These are phyloP conservation scores for Eupithecia subfuscata DNA, from an alignment of 2,888 invertebrate species.

Conservation along the genomic window DNA sequence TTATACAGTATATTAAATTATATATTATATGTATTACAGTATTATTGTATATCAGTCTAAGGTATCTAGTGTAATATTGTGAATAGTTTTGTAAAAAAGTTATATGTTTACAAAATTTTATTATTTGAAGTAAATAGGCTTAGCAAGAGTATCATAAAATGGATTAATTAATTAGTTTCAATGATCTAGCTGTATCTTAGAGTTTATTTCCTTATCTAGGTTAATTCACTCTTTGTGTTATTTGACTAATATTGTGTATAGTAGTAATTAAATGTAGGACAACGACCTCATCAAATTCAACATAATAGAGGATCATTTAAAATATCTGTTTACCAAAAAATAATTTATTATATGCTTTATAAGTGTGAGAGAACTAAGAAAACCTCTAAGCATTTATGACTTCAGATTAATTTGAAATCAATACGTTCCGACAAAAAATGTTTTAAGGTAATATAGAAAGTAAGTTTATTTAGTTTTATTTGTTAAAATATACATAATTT, in stretches of 20 bases:
- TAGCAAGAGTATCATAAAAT: neutral
- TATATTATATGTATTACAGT: no score
- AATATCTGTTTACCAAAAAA: neutral
- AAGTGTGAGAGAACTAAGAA: neutral
- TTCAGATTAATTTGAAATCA: neutral
- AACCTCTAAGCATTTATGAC: neutral
- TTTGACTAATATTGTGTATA: constrained; percentile 18
- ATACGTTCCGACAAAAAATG: neutral
- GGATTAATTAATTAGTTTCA: neutral
- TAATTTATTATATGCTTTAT: neutral
- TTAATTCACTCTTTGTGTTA: constrained; percentile 14
- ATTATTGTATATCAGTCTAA: no score
- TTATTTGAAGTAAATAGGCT: neutral
- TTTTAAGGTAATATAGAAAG: neutral
- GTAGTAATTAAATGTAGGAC: constrained; percentile 19
- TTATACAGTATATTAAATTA: no score
- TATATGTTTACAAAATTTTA: neutral
- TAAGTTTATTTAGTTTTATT: constrained; percentile 8
- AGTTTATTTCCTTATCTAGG: constrained; percentile 9
- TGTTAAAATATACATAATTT: constrained; percentile 5
- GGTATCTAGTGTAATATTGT: neutral
- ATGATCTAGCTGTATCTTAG: neutral
- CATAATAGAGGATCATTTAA: neutral
- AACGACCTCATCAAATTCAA: constrained; percentile 24
- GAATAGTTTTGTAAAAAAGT: neutral